Conservation (phyloP, 2,888 invertebrate genomes). For the Acrobasis repandana region DNA sequence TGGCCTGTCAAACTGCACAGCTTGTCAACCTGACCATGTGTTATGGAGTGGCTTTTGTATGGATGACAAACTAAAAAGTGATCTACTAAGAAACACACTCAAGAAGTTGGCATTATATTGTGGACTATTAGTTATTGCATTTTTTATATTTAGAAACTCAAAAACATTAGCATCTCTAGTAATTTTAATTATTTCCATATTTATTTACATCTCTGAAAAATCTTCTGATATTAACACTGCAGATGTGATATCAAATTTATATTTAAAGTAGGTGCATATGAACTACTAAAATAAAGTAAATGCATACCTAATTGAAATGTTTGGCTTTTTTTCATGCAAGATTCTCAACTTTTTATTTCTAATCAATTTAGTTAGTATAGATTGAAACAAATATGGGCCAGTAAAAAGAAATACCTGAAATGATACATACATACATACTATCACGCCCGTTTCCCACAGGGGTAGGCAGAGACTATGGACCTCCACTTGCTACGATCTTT, state of each 20-base stretch:
- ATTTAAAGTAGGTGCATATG: conserved; percentile 12
- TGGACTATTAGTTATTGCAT: conserved; percentile 51
- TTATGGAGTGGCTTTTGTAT: conserved; percentile 65
- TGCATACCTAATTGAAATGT: not conserved
- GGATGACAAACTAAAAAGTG: conserved; percentile 45
- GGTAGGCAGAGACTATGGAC: no score
- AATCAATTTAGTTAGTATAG: no score
- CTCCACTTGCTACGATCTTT: no score
- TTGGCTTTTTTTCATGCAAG: not conserved
- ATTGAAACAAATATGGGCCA: no score
- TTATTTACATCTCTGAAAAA: conserved; percentile 58
- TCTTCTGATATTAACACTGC: conserved; percentile 41
- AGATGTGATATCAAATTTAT: conserved; percentile 39
- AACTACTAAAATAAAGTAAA: not conserved
- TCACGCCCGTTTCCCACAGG: no score
- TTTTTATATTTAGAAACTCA: conserved; percentile 48
- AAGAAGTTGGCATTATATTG: conserved; percentile 53
- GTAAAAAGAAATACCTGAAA: no score
- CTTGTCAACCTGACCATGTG: conserved; percentile 82
- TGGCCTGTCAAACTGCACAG: conserved; percentile 92
- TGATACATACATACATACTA: no score
- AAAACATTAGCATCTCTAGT: conserved; percentile 49
- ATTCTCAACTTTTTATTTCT: no score
- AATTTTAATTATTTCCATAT: conserved; percentile 48
- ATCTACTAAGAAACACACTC: conserved; percentile 46